Percentiles rank a stretch among this genome's conserved stretches.
Evolutionary conservation across 2,113 vertebrate genomes (phyloP).

Genomic region (Hymenochirus boettgeri): DNA sequence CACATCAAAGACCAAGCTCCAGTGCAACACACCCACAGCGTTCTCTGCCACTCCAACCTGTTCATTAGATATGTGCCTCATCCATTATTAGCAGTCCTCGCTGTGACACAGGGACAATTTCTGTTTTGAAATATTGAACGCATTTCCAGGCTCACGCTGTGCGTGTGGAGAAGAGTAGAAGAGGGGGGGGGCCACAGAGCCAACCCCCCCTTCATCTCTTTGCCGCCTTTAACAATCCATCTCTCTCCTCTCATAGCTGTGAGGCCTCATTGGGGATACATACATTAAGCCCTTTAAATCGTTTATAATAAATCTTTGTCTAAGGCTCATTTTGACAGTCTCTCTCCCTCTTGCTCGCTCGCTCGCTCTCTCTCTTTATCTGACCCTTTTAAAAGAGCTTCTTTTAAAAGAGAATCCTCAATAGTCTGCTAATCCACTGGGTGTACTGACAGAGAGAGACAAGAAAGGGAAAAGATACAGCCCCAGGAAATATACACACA

Average conservation of each 20-base stretch:
- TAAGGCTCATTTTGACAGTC: constrained; percentile 77
- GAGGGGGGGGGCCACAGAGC: neutral
- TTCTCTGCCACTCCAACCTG: constrained; percentile 15
- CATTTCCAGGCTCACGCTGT: constrained; percentile 28
- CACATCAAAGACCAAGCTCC: neutral
- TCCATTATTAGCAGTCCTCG: constrained; percentile 20
- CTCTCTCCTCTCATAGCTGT: constrained; percentile 78
- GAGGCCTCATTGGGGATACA: constrained; percentile 81
- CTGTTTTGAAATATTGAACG: constrained; percentile 37
- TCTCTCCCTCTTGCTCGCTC: constrained; percentile 23
- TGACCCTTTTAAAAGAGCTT: constrained; percentile 40
- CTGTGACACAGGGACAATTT: constrained; percentile 36
- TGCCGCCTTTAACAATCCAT: constrained; percentile 74
- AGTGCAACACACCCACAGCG: neutral
- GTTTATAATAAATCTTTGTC: constrained; percentile 85
- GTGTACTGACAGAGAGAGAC: constrained; percentile 43
- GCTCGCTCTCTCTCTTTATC: constrained; percentile 14
- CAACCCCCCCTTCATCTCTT: constrained; percentile 13
- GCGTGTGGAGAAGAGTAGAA: constrained; percentile 19
- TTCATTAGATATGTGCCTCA: constrained; percentile 29
- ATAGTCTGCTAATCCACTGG: constrained; percentile 43
- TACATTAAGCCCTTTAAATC: constrained; percentile 84
- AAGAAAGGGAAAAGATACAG: constrained; percentile 43
- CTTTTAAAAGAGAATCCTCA: constrained; percentile 43
- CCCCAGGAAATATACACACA: constrained; percentile 42